Base-by-base conservation (phyloP, 2,797 vertebrate genomes). In the Smutsia gigantea region DNA sequence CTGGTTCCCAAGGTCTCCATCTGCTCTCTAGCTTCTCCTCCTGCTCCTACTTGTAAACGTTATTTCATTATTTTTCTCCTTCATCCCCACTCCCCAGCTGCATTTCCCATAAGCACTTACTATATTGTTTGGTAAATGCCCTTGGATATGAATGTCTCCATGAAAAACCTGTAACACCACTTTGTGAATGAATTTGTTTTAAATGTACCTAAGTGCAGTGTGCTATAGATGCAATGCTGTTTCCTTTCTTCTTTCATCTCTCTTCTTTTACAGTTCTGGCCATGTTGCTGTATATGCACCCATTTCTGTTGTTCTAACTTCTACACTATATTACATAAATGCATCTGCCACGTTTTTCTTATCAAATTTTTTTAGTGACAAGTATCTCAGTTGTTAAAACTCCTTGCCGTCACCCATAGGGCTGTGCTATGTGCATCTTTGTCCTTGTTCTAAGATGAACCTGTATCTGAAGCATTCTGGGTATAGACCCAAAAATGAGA, bases 181-280 rank as follows among this genome's bases (percentile, higher is more conserved):
- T 89, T 90, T 74, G 55, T 88, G 96, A 96, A 88, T 81, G 31
- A 75, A 64, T 95, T 87, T 85, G 61, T 89, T 96, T 92, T 91
- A 93, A 95, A 71, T 86, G 78, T 72, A 63, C n/a, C 5, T 87
- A 94, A 95, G 69, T 68, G 59, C 25, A 59, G 34, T 42, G 59
- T 55, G 79, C 75, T 87, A 8, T 31, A 81, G 63, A 57, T 29
- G 42, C 63, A 34, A 29, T 8, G 31, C n/a, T 46, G 23, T 55
- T 82, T 66, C 31, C 34, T 87, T 90, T 61, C 53, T 72, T 10
- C 42, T 57, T 66, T 72, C 13, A 19, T 55, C 55, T 7, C 49
- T 87, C 42, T 74, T 2, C 42, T 49, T 89, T 79, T 49, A 95
- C 13, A 68, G 15, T 71, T 88, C 66, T 34, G 49, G 59, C 66